Conservation (phyloP, 2,888 invertebrate genomes). For the Priocnemis perturbator region DNA sequence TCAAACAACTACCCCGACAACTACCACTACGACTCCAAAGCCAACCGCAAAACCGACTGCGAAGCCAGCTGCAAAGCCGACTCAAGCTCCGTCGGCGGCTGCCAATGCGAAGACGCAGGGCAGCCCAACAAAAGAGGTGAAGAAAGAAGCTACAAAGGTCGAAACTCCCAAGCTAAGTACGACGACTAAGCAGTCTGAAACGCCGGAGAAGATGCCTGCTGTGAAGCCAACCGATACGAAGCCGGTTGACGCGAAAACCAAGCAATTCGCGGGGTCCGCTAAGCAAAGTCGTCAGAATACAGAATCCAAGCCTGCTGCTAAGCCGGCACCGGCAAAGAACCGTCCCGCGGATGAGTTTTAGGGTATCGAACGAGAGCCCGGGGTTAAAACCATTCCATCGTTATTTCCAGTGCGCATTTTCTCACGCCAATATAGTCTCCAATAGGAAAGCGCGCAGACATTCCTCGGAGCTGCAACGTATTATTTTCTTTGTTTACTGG, state of each 20-base stretch:
- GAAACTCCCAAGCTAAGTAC: too few species aligned
- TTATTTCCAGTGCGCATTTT: too few species aligned
- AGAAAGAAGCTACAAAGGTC: constrained; percentile 11
- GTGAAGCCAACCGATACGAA: background rate
- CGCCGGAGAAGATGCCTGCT: too few species aligned
- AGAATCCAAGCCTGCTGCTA: constrained; percentile 20
- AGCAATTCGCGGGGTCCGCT: background rate
- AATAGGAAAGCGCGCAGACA: too few species aligned
- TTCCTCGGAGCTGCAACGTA: too few species aligned
- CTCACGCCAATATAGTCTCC: too few species aligned
- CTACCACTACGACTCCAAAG: constrained; percentile 37
- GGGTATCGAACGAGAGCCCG: constrained; percentile 12
- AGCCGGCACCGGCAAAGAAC: constrained; percentile 21
- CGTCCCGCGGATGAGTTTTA: constrained; percentile 18
- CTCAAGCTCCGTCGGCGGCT: constrained; percentile 28
- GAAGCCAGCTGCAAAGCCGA: constrained; percentile 21
- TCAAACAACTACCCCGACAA: constrained; percentile 19
- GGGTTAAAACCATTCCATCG: background rate
- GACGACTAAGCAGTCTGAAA: too few species aligned
- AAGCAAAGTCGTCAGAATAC: constrained; percentile 9
- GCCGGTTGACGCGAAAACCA: background rate
- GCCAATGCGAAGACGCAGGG: constrained; percentile 28
- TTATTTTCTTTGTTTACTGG: too few species aligned
- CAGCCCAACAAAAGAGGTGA: constrained; percentile 41
- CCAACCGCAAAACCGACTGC: constrained; percentile 25